Percentiles rank a stretch among this genome's conserved stretches.
Evolutionary conservation across 2,113 vertebrate species (phyloP).

Genomic region (Neogobius melanostomus): DNA sequence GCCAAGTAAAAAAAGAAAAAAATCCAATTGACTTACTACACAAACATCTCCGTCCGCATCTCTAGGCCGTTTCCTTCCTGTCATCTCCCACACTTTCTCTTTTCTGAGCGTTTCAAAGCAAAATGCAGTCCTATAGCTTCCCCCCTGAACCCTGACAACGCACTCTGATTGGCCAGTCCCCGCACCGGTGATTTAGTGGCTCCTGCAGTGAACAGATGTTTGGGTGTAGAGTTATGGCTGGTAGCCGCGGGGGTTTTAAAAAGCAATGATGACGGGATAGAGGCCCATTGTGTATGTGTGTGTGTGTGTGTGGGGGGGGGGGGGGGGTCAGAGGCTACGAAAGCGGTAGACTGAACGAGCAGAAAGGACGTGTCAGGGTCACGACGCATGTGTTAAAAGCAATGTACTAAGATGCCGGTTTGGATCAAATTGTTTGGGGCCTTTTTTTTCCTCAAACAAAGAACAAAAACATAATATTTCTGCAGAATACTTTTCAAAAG

Average conservation of each 20-base stretch:
- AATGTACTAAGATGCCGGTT: background rate
- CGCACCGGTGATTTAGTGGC: slow-evolving; percentile 59
- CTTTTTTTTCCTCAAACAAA: no score
- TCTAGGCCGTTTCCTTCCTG: slow-evolving; percentile 64
- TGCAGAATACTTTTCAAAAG: background rate
- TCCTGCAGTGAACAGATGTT: slow-evolving; percentile 65
- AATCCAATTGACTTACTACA: slow-evolving; percentile 57
- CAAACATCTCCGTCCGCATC: slow-evolving; percentile 56
- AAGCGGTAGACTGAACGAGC: slow-evolving; percentile 58
- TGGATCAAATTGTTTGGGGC: background rate
- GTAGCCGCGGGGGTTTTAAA: slow-evolving; percentile 25
- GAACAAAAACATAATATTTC: background rate
- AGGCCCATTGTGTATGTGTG: slow-evolving; percentile 19
- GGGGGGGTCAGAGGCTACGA: slow-evolving; percentile 64
- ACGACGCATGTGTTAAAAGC: slow-evolving; percentile 26
- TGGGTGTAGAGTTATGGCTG: slow-evolving; percentile 46
- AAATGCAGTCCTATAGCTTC: slow-evolving; percentile 29
- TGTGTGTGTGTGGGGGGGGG: no score
- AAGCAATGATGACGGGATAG: slow-evolving; percentile 26
- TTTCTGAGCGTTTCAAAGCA: slow-evolving; percentile 39
- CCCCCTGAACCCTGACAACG: slow-evolving; percentile 36
- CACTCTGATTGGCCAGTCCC: slow-evolving; percentile 58
- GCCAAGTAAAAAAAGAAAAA: slow-evolving; percentile 5
- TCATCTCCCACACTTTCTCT: slow-evolving; percentile 50
- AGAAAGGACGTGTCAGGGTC: slow-evolving; percentile 55